phyloP scores from a whole-genome alignment of 2,797 vertebrate genomes.

The Mareca strepera region DNA sequence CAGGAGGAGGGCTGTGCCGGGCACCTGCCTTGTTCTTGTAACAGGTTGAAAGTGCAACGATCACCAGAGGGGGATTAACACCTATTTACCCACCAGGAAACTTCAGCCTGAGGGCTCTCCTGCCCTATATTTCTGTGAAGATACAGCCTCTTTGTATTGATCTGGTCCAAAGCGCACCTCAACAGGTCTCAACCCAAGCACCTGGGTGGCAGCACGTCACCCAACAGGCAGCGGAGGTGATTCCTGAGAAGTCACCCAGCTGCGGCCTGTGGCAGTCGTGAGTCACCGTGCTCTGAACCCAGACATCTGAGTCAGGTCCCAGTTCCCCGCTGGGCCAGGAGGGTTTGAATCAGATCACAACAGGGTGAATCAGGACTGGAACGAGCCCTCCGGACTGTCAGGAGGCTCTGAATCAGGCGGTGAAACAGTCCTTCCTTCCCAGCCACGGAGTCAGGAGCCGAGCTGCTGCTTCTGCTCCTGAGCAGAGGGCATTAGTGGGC shows the following conservation, averaged over 20 bases:
- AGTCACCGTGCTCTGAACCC: not conserved
- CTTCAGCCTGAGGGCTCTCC: not conserved
- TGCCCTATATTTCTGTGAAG: not conserved
- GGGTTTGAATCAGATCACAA: slow-evolving; percentile 32
- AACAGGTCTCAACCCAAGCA: not conserved
- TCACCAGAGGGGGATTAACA: not conserved
- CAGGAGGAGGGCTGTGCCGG: not conserved
- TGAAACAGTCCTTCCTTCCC: slow-evolving; percentile 11
- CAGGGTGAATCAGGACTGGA: slow-evolving; percentile 8
- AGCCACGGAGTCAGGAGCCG: not conserved
- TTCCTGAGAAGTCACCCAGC: not conserved
- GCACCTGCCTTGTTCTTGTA: not conserved
- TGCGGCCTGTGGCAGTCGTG: not conserved
- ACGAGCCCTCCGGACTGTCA: not conserved
- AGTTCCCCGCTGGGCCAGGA: not conserved
- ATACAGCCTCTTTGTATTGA: not conserved
- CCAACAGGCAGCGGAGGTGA: not conserved
- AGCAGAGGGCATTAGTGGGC: not conserved
- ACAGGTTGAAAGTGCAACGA: not conserved
- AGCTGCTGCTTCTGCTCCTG: not conserved
- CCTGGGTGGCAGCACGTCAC: not conserved
- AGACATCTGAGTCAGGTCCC: not conserved
- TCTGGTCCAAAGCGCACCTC: not conserved
- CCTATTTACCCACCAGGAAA: not conserved
- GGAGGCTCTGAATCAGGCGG: slow-evolving; percentile 49